These are phyloP conservation scores for Willowsia nigromaculata DNA, from an alignment of 2,888 invertebrate genomes.

Conservation along the genomic window DNA sequence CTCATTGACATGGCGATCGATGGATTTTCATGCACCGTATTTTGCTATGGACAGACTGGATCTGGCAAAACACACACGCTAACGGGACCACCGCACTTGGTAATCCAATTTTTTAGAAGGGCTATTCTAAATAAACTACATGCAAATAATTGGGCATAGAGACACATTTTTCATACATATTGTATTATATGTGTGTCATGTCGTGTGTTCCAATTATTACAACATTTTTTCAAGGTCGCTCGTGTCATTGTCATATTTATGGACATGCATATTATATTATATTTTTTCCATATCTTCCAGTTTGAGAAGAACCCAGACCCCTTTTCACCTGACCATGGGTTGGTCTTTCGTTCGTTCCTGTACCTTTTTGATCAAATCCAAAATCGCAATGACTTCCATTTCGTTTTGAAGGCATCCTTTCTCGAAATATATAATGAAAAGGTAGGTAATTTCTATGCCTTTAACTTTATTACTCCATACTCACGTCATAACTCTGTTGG, in stretches of 20 bases:
- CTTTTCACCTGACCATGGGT: conserved; percentile 88
- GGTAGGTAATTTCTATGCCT: too few species aligned
- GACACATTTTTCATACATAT: too few species aligned
- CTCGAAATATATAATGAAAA: conserved; percentile 98
- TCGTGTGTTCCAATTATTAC: neutral
- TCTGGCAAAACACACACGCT: conserved; percentile 98
- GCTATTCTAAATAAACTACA: neutral
- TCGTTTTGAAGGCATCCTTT: conserved; percentile 94
- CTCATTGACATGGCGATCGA: conserved; percentile 96
- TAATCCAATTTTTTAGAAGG: conserved; percentile 80
- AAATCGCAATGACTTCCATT: conserved; percentile 88
- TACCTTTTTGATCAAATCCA: conserved; percentile 92
- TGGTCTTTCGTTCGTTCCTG: conserved; percentile 94
- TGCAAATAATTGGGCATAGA: too few species aligned
- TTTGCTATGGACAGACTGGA: conserved; percentile 98
- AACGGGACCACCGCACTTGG: conserved; percentile 93
- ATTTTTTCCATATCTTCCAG: conserved; percentile 81
- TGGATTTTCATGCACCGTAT: conserved; percentile 95
- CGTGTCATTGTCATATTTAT: neutral
- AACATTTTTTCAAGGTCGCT: neutral
- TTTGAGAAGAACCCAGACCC: conserved; percentile 85
- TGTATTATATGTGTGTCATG: too few species aligned
- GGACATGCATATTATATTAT: neutral
- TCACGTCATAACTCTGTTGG: too few species aligned
- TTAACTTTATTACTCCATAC: too few species aligned